A percentile compares a stretch with the other conserved stretches of the same genome.
Evolutionary conservation across 2,888 invertebrate species (phyloP).

Genomic region (Harpalus rufipes): DNA sequence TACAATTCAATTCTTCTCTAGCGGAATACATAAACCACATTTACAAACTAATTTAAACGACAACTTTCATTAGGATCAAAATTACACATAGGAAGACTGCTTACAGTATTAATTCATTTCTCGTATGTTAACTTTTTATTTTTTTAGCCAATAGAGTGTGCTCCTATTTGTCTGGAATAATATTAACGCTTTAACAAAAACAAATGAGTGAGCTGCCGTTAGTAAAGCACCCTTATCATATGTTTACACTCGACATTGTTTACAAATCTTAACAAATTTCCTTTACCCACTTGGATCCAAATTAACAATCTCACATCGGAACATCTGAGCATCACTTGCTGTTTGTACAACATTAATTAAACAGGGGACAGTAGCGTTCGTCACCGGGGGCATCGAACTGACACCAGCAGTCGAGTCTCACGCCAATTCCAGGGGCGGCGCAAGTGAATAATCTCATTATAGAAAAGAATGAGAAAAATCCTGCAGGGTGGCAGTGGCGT

Average conservation of each 20-base stretch:
- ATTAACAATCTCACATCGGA: conserved; percentile 17
- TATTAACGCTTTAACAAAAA: not conserved
- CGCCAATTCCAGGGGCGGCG: conserved; percentile 30
- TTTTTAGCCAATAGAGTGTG: too few relatives aligned
- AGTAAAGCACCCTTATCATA: not conserved
- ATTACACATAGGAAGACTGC: too few relatives aligned
- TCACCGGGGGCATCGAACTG: conserved; percentile 25
- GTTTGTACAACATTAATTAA: conserved; percentile 45
- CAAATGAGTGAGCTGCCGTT: not conserved
- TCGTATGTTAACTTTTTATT: too few relatives aligned
- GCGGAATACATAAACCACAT: too few relatives aligned
- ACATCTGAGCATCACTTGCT: conserved; percentile 21
- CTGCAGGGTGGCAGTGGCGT: not conserved
- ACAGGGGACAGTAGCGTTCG: conserved; percentile 24
- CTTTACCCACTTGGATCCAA: conserved; percentile 20
- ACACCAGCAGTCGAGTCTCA: conserved; percentile 16
- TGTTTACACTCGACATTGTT: not conserved
- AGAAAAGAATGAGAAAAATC: conserved; percentile 33
- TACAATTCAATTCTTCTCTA: too few relatives aligned
- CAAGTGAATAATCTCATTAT: conserved; percentile 36
- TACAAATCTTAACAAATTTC: conserved; percentile 4
- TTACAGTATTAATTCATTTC: too few relatives aligned
- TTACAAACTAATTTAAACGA: too few relatives aligned
- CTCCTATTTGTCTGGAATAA: not conserved
- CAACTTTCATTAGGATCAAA: too few relatives aligned